These are phyloP conservation scores for Furcifer pardalis DNA, from an alignment of 2,797 vertebrate genomes.

Conservation along the genomic window DNA sequence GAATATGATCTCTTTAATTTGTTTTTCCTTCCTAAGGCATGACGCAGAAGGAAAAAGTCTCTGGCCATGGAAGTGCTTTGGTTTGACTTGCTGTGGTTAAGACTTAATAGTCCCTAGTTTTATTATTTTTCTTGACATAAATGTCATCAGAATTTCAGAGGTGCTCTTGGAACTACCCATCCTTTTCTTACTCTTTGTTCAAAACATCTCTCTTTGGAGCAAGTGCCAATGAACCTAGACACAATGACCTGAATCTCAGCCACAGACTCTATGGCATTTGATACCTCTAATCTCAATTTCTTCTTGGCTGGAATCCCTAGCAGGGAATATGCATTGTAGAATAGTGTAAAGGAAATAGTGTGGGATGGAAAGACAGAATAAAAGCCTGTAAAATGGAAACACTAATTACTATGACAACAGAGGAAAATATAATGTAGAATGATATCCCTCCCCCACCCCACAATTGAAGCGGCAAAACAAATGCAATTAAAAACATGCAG, in stretches of 20 bases:
- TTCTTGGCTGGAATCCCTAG: conserved; percentile 66
- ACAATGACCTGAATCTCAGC: conserved; percentile 33
- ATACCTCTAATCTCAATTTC: conserved; percentile 64
- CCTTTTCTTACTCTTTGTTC: neutral
- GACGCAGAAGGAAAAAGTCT: conserved; percentile 13
- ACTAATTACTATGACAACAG: conserved; percentile 72
- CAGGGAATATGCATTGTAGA: conserved; percentile 72
- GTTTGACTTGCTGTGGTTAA: neutral
- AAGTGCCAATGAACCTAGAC: conserved; percentile 45
- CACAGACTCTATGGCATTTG: conserved; percentile 40
- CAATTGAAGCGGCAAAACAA: conserved; percentile 24
- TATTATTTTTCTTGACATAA: neutral
- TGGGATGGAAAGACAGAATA: conserved; percentile 25
- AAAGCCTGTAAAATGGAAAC: conserved; percentile 70
- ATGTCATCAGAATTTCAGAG: neutral
- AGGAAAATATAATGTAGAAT: conserved; percentile 66
- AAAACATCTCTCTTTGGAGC: neutral
- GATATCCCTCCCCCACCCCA: conserved; percentile 19
- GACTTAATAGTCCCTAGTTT: neutral
- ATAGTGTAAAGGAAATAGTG: conserved; percentile 55
- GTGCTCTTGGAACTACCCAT: conserved; percentile 18
- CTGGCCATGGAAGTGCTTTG: neutral
- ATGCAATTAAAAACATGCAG: conserved; percentile 35
- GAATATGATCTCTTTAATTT: neutral
- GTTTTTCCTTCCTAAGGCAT: neutral